Percentiles rank a stretch among this genome's conserved stretches.
Conservation (phyloP, 2,797 vertebrate genomes). For the Bucorvus abyssinicus region DNA sequence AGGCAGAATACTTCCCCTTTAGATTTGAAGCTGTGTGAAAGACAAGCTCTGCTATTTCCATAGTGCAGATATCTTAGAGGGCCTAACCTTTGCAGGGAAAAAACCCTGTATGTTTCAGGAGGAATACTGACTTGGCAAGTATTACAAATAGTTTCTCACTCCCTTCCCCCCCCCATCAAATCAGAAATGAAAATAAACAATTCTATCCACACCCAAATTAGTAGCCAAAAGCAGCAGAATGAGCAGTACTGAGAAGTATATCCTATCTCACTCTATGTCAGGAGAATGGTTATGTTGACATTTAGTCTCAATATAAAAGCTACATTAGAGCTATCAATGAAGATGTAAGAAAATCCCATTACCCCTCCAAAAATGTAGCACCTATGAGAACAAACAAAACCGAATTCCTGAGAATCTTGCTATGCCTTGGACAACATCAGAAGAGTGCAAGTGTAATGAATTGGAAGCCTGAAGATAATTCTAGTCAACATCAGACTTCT, state of each 20-base stretch:
- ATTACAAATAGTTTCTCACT: background rate
- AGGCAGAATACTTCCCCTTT: background rate
- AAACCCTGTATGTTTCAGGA: background rate
- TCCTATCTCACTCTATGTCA: background rate
- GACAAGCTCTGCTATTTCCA: background rate
- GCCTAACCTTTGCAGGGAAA: background rate
- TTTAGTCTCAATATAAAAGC: background rate
- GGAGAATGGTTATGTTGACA: background rate
- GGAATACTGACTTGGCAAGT: background rate
- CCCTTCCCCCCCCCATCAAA: background rate
- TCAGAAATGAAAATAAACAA: background rate
- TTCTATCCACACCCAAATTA: background rate
- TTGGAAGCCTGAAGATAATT: background rate
- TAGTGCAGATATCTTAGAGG: background rate
- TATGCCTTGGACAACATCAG: background rate
- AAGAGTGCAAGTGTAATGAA: background rate
- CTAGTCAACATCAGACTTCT: background rate
- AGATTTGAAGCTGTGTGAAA: background rate
- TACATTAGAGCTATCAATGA: background rate
- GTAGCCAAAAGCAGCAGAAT: background rate
- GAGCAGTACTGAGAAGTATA: background rate
- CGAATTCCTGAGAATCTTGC: background rate
- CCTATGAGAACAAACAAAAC: background rate
- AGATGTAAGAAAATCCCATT: background rate
- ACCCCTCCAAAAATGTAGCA: background rate